phyloP scores from a whole-genome alignment of 1,140 invertebrate genomes.

The Grapholita molesta region DNA sequence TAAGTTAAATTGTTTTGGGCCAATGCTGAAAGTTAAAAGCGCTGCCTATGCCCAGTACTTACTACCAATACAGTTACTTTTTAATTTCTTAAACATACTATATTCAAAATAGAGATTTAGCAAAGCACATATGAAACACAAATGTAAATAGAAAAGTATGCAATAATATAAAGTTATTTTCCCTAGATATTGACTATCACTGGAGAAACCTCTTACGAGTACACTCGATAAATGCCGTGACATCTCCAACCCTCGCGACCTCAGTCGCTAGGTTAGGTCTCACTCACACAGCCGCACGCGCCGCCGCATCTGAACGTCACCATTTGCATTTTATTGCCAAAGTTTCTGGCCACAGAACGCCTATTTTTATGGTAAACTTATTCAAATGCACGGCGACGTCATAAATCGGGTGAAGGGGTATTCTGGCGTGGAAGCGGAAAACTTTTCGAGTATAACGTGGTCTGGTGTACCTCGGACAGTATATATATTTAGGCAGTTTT shows the following conservation, averaged over 20 bases:
- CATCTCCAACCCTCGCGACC: slow-evolving; percentile 29
- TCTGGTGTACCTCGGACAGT: background rate
- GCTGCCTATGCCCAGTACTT: too few relatives aligned
- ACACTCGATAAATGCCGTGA: slow-evolving; percentile 23
- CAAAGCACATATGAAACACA: too few relatives aligned
- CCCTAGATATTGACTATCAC: too few relatives aligned
- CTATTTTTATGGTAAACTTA: slow-evolving; percentile 75
- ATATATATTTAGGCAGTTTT: background rate
- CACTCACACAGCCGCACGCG: slow-evolving; percentile 1
- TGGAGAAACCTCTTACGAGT: too few relatives aligned
- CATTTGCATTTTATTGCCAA: slow-evolving; percentile 76
- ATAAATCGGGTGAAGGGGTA: slow-evolving; percentile 66
- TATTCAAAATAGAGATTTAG: too few relatives aligned
- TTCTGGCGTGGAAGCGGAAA: slow-evolving; percentile 47
- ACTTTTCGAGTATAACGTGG: slow-evolving; percentile 31
- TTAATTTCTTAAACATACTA: too few relatives aligned
- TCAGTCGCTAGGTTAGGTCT: slow-evolving; percentile 34
- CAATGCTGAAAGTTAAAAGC: too few relatives aligned
- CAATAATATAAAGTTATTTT: too few relatives aligned
- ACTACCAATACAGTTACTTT: too few relatives aligned
- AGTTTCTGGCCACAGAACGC: slow-evolving; percentile 65
- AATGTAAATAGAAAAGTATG: too few relatives aligned
- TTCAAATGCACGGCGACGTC: slow-evolving; percentile 68
- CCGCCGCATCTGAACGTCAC: slow-evolving; percentile 36
- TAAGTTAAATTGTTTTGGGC: too few relatives aligned